phyloP scores from a whole-genome alignment of 2,797 vertebrate genomes.

The Merluccius polli region DNA sequence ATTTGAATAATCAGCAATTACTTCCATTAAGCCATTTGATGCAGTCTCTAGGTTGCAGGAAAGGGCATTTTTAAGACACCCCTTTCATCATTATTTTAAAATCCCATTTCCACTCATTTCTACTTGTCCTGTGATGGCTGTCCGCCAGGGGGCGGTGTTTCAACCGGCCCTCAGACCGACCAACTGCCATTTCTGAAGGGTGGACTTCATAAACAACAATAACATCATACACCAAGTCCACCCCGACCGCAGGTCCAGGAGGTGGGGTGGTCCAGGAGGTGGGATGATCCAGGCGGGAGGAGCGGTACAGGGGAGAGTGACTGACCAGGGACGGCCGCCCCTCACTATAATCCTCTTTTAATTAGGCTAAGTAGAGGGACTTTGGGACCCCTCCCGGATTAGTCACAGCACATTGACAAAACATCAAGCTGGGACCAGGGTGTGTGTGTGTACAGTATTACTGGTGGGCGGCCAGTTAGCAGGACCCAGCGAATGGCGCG shows the following conservation, averaged over 20 bases:
- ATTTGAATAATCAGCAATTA: no score
- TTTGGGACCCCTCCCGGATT: constrained; percentile 70
- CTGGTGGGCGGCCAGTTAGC: constrained; percentile 68
- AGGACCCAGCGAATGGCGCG: constrained; percentile 16
- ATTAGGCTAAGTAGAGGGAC: constrained; percentile 79
- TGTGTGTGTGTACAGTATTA: constrained; percentile 45
- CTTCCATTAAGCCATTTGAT: no score
- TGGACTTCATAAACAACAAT: not conserved
- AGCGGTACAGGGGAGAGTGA: not conserved
- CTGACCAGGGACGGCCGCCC: constrained; percentile 53
- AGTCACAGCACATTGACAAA: constrained; percentile 80
- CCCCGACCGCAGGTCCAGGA: not conserved
- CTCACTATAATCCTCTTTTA: constrained; percentile 84
- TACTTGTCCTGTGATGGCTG: no score
- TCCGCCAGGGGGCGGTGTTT: no score
- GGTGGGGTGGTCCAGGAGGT: not conserved
- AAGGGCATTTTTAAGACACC: no score
- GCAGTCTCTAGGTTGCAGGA: no score
- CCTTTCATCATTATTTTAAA: no score
- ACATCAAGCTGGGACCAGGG: constrained; percentile 72
- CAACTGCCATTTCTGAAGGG: not conserved
- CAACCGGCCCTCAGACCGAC: not conserved
- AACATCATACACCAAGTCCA: not conserved
- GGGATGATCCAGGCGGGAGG: not conserved
- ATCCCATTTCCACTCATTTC: no score